These are phyloP conservation scores for Nannoperca australis DNA, from an alignment of 2,797 vertebrate species.

Conservation along the genomic window DNA sequence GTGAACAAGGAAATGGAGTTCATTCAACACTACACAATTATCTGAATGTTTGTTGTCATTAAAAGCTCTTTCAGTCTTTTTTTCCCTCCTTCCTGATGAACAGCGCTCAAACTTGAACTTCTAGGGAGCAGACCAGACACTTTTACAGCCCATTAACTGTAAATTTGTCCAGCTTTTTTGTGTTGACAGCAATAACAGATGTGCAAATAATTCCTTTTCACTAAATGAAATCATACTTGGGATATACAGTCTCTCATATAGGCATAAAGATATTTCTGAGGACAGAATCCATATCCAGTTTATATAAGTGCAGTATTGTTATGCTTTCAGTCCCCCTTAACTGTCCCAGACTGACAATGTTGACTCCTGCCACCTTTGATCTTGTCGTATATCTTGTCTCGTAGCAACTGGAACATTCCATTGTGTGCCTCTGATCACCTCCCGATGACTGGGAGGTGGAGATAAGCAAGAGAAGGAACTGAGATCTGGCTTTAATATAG, in stretches of 20 bases:
- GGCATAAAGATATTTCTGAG: conserved; percentile 2
- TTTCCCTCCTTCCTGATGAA: conserved; percentile 45
- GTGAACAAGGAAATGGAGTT: conserved; percentile 81
- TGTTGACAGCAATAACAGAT: conserved; percentile 70
- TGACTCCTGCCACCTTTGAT: conserved; percentile 49
- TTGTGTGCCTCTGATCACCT: conserved; percentile 67
- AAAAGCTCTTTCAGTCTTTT: conserved; percentile 47
- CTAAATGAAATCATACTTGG: conserved; percentile 21
- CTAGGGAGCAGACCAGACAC: conserved; percentile 66
- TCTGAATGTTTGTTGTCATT: conserved; percentile 74
- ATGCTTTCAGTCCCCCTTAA: conserved; percentile 25
- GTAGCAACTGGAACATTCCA: conserved; percentile 64
- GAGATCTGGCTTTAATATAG: conserved; percentile 71
- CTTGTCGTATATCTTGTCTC: conserved; percentile 50
- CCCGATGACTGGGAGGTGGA: conserved; percentile 65
- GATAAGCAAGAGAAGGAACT: conserved; percentile 57
- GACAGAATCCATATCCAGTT: conserved; percentile 8
- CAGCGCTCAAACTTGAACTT: conserved; percentile 53
- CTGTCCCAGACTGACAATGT: conserved; percentile 50
- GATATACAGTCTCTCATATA: neutral
- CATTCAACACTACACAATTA: conserved; percentile 78
- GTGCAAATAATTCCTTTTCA: conserved; percentile 64
- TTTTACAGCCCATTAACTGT: conserved; percentile 75
- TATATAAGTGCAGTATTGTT: conserved; percentile 29
- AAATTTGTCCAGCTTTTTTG: conserved; percentile 61